Conservation (phyloP, 2,888 invertebrate genomes). For the Thecophora atra region DNA sequence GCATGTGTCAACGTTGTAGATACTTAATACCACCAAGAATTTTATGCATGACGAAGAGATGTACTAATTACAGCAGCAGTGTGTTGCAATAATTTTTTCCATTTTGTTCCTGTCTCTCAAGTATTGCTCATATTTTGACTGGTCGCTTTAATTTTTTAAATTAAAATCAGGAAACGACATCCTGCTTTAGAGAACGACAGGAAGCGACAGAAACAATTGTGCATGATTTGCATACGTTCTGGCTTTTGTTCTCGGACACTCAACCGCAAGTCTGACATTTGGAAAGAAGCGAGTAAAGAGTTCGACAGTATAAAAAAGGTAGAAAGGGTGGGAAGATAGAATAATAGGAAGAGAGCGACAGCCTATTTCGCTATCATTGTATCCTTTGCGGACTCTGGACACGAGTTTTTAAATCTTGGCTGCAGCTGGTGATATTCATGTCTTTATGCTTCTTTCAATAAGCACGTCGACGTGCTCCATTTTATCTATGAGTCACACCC, state of each 20-base stretch:
- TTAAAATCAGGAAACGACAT: conserved; percentile 37
- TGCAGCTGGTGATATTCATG: too few species aligned
- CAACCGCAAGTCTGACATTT: background rate
- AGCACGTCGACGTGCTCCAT: too few species aligned
- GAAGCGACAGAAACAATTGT: conserved; percentile 46
- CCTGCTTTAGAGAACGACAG: conserved; percentile 37
- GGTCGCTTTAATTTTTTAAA: conserved; percentile 12
- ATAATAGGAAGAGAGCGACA: too few species aligned
- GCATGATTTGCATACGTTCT: conserved; percentile 43
- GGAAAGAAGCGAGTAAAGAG: background rate
- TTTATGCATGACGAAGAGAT: background rate
- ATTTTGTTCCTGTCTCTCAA: background rate
- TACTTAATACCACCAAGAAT: background rate
- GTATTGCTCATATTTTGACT: background rate
- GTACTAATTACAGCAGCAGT: background rate
- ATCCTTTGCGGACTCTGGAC: too few species aligned
- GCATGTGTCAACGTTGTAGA: background rate
- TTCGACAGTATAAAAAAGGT: too few species aligned
- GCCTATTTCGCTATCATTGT: too few species aligned
- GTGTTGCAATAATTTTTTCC: background rate
- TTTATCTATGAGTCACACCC: too few species aligned
- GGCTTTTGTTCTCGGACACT: conserved; percentile 6
- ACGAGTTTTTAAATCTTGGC: too few species aligned
- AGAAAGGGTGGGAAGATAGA: too few species aligned
- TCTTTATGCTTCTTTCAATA: too few species aligned